A percentile compares a stretch with the other conserved stretches of the same genome.
Evolutionary conservation across 2,113 vertebrate genomes (phyloP).

Genomic region (Tretioscincus oriximinensis): DNA sequence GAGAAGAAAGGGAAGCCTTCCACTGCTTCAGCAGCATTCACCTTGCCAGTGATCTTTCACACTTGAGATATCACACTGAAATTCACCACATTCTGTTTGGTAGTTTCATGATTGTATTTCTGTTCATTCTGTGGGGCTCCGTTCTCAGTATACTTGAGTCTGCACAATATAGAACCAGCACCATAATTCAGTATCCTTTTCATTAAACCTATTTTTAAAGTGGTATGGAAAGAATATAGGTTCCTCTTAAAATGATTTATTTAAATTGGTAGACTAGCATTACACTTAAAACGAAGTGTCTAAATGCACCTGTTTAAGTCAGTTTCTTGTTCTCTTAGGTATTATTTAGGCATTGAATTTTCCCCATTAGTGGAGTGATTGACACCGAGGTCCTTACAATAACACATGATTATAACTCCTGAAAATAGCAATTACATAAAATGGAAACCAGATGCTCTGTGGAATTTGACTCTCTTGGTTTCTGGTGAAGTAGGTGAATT

Average conservation of each 20-base stretch:
- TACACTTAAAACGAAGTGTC: slow-evolving; percentile 75
- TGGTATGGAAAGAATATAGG: slow-evolving; percentile 70
- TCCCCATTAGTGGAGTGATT: slow-evolving; percentile 85
- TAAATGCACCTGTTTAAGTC: slow-evolving; percentile 82
- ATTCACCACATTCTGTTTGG: not conserved
- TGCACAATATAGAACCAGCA: slow-evolving; percentile 1
- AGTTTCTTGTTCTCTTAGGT: slow-evolving; percentile 82
- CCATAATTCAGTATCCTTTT: slow-evolving; percentile 42
- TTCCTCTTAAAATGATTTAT: slow-evolving; percentile 82
- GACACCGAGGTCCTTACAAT: slow-evolving; percentile 89
- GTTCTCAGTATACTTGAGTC: not conserved
- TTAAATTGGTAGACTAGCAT: slow-evolving; percentile 77
- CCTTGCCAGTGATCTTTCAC: no score
- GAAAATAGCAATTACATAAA: slow-evolving; percentile 88
- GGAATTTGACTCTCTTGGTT: slow-evolving; percentile 82
- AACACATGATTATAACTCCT: slow-evolving; percentile 90
- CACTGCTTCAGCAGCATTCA: not conserved
- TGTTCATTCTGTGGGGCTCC: not conserved
- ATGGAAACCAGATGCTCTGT: slow-evolving; percentile 88
- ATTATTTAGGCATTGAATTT: slow-evolving; percentile 78
- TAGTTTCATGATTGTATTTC: not conserved
- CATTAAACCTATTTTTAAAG: slow-evolving; percentile 58
- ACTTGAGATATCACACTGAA: not conserved
- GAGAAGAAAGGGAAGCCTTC: not conserved
- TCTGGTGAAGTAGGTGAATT: slow-evolving; percentile 86